A percentile compares a stretch with the other conserved stretches of the same genome.
Conservation (phyloP, 2,113 vertebrate genomes). For the Eleginops maclovinus region DNA sequence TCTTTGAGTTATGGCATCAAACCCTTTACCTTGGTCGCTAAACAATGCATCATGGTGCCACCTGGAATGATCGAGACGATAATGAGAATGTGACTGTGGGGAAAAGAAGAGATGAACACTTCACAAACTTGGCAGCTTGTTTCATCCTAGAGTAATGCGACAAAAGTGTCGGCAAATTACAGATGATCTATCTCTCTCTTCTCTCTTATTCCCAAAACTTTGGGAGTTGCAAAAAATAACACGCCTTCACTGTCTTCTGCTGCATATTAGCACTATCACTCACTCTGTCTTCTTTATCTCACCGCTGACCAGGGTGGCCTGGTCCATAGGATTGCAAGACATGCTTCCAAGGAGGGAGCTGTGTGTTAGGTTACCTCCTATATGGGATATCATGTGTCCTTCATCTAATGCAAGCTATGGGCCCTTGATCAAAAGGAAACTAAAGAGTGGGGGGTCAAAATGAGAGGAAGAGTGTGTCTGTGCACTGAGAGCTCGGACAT, state of each 20-base stretch:
- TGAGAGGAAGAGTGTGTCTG: slow-evolving; percentile 44
- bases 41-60: slow-evolving; percentile 82
- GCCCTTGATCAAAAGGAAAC: slow-evolving; percentile 80
- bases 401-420: slow-evolving; percentile 81
- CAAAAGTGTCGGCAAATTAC: slow-evolving; percentile 40
- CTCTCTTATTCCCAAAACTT: slow-evolving; percentile 16
- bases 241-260: slow-evolving; percentile 4
- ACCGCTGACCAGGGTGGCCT: slow-evolving; percentile 74
- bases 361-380: slow-evolving; percentile 81
- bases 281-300: slow-evolving; percentile 68
- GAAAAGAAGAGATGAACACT: slow-evolving; percentile 62
- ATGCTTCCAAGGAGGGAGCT: slow-evolving; percentile 65
- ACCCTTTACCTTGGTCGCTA: slow-evolving; percentile 75
- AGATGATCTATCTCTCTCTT: slow-evolving; percentile 14
- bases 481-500: slow-evolving; percentile 30
- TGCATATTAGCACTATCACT: slow-evolving; percentile 64
- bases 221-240: slow-evolving; percentile 24
- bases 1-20: slow-evolving; percentile 83
- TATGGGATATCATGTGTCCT: slow-evolving; percentile 78
- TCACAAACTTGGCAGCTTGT: slow-evolving; percentile 56
- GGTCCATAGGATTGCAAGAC: slow-evolving; percentile 63
- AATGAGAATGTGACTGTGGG: slow-evolving; percentile 76
- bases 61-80: slow-evolving; percentile 74
- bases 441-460: slow-evolving; percentile 61
- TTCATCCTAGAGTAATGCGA: slow-evolving; percentile 59